These are phyloP conservation scores for Gasterosteus nipponicus DNA, from an alignment of 2,113 vertebrate species.

Conservation along the genomic window DNA sequence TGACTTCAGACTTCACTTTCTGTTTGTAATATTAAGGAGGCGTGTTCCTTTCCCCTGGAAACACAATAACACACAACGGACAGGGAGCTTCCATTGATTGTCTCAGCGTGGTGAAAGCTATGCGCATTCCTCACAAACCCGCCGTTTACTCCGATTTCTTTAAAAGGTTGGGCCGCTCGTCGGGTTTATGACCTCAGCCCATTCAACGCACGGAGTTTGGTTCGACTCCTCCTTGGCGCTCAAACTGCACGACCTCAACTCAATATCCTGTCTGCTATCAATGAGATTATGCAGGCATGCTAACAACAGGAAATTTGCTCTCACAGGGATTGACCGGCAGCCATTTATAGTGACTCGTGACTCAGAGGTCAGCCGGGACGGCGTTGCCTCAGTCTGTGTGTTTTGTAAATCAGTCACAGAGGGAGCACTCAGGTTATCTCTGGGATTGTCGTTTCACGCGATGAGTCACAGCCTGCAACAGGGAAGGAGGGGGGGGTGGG, in stretches of 20 bases:
- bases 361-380: conserved; percentile 59
- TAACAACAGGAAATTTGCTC: conserved; percentile 75
- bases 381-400: conserved; percentile 8
- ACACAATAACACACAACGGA: not conserved
- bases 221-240: not conserved
- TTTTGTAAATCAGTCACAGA: conserved; percentile 39
- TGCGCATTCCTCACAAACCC: not conserved
- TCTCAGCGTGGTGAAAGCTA: conserved; percentile 9
- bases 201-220: conserved; percentile 18
- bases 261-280: conserved; percentile 76
- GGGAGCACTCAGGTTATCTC: conserved; percentile 24
- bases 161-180: not conserved
- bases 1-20: not conserved
- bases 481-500: no score
- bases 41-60: not conserved
- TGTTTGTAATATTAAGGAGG: not conserved
- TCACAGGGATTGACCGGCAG: conserved; percentile 62
- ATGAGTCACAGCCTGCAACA: conserved; percentile 45
- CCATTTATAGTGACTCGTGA: conserved; percentile 58
- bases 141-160: not conserved
- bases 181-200: conserved; percentile 18
- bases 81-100: not conserved
- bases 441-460: conserved; percentile 14
- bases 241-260: conserved; percentile 59
- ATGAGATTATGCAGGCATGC: conserved; percentile 68